Base-by-base conservation (phyloP, 2,113 vertebrate species). In the Clinocottus analis region DNA sequence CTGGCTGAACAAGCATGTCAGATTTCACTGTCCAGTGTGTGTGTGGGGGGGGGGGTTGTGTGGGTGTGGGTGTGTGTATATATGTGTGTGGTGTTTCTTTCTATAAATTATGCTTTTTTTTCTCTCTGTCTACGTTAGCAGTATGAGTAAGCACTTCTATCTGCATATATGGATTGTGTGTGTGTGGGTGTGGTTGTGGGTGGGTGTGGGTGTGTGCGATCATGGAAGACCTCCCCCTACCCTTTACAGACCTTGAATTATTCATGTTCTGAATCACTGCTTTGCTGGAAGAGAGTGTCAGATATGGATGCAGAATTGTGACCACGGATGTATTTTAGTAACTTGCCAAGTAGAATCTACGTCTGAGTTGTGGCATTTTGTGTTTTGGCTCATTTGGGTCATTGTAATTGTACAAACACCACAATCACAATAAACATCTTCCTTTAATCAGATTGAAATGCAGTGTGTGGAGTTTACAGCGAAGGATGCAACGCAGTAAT, bases 181-280 rank as follows among this genome's bases (percentile, higher is more conserved):
- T 43, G 7, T 1, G 3, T 63, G 8, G 21, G 53, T 63, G n/a
- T 65, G 17, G 43, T 5, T 1, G 4, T 67, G 12, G 21, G 53
- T 63, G n/a, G 62, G 17, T 63, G 7, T 1, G 4, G 59, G 9
- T 21, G 53, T 60, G 17, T 62, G 13, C 64, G 47, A 17, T 0
- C 19, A 61, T 84, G 62, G 82, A 62, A 74, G 49, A 70, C 69
- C 29, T 17, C 74, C 33, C 62, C 67, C 72, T 19, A 16, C 60
- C 29, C 60, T 75, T 83, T 45, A 78, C 47, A 65, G 29, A 51
- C 1, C n/a, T 65, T 93, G 76, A 91, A 93, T 91, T 83, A 93
- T 92, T 92, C 77, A 91, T 93, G 75, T 86, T 80, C 63, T 27
- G 83, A 83, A 85, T 77, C 76, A 68, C 75, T 84, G 72, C 75